Conservation (phyloP, 1,140 invertebrate genomes). For the Ips typographus region DNA sequence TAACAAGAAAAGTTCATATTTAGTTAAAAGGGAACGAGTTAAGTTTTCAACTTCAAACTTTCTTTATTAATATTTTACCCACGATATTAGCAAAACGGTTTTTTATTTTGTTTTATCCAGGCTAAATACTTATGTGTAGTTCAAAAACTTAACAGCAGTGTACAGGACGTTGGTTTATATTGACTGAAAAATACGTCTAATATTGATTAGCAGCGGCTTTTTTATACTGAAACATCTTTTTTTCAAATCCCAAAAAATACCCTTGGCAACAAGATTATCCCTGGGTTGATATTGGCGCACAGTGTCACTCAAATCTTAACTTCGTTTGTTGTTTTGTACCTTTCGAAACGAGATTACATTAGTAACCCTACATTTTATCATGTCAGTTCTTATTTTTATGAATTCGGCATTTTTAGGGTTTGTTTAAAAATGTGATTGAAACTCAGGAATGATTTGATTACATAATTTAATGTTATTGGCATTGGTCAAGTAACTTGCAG, state of each 20-base stretch:
- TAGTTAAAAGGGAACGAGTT: constrained; percentile 29
- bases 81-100: constrained; percentile 16
- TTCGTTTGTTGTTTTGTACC: constrained; percentile 9
- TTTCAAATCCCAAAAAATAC: neutral
- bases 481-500: too few relatives aligned
- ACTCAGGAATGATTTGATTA: too few relatives aligned
- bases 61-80: constrained; percentile 29
- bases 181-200: neutral
- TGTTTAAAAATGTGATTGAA: too few relatives aligned
- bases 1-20: constrained; percentile 28
- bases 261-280: neutral
- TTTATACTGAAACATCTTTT: neutral
- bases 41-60: constrained; percentile 32
- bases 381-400: too few relatives aligned
- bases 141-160: neutral
- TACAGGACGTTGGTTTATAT: neutral
- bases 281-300: neutral
- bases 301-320: constrained; percentile 6
- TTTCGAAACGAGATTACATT: constrained; percentile 8
- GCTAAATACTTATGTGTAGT: neutral
- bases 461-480: too few relatives aligned
- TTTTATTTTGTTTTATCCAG: constrained; percentile 1
- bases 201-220: neutral
- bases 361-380: neutral
- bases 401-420: too few relatives aligned